These are phyloP conservation scores for Hemibagrus guttatus DNA, from an alignment of 2,797 vertebrate species.

Conservation along the genomic window DNA sequence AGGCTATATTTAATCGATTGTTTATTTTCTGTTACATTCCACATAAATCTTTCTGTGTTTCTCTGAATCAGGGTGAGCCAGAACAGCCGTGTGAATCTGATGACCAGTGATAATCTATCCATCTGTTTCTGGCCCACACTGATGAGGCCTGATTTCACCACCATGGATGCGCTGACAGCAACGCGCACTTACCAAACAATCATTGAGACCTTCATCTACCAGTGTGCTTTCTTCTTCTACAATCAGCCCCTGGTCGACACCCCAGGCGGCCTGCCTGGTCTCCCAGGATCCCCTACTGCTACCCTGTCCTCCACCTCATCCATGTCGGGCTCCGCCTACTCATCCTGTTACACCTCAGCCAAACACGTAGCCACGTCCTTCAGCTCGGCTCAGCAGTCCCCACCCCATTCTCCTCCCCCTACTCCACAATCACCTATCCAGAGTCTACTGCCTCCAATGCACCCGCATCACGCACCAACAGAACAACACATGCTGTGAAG, in stretches of 20 bases:
- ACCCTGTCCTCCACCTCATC: conserved; percentile 67
- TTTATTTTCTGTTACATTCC: background rate
- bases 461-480: conserved; percentile 77
- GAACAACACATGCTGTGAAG: conserved; percentile 90
- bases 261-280: conserved; percentile 59
- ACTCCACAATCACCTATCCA: conserved; percentile 86
- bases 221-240: conserved; percentile 88
- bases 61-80: conserved; percentile 83
- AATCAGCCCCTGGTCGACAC: conserved; percentile 76
- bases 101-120: conserved; percentile 97
- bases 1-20: background rate
- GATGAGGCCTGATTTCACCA: conserved; percentile 95
- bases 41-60: background rate
- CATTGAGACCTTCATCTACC: conserved; percentile 97
- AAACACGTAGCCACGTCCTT: conserved; percentile 74
- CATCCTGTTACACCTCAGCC: conserved; percentile 70
- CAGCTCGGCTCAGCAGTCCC: conserved; percentile 80
- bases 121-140: conserved; percentile 98
- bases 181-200: conserved; percentile 98
- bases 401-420: conserved; percentile 82
- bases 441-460: conserved; percentile 77
- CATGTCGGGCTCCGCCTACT: conserved; percentile 62
- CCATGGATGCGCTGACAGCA: conserved; percentile 95
- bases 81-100: conserved; percentile 87
- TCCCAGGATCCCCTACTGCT: conserved; percentile 65